phyloP scores from a whole-genome alignment of 1,140 invertebrate species.

The Anthonomus grandis region DNA sequence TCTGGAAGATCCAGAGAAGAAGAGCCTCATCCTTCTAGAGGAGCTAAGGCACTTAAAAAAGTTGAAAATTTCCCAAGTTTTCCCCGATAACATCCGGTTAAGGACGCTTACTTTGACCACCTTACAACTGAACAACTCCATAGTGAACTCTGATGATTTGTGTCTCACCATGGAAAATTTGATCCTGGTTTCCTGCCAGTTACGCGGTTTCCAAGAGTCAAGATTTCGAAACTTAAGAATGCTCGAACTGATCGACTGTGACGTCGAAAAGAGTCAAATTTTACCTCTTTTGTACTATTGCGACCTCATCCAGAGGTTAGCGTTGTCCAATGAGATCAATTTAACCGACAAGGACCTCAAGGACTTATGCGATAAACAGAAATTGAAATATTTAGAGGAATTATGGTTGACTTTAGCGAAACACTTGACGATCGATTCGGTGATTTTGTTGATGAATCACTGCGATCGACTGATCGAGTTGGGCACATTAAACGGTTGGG shows the following conservation, averaged over 20 bases:
- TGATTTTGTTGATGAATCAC: conserved; percentile 60
- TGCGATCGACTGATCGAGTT: conserved; percentile 60
- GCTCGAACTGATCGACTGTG: conserved; percentile 61
- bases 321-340: conserved; percentile 57
- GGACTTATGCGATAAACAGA: conserved; percentile 49
- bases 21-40: conserved; percentile 55
- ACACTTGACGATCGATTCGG: conserved; percentile 56
- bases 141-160: conserved; percentile 46
- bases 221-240: conserved; percentile 57
- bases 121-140: conserved; percentile 56
- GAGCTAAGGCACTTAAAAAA: conserved; percentile 53
- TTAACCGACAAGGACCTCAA: conserved; percentile 61
- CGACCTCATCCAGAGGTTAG: conserved; percentile 57
- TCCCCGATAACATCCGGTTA: conserved; percentile 48
- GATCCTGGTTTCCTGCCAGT: neutral
- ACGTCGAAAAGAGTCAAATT: conserved; percentile 53
- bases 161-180: conserved; percentile 55
- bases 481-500: conserved; percentile 62
- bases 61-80: conserved; percentile 59
- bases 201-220: neutral
- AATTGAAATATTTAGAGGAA: conserved; percentile 52
- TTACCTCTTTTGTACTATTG: conserved; percentile 57
- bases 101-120: conserved; percentile 56
- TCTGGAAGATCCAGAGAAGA: conserved; percentile 56
- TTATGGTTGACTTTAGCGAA: conserved; percentile 64